These are phyloP conservation scores for Mizuhopecten yessoensis DNA, from an alignment of 1,140 invertebrate species.

Conservation along the genomic window DNA sequence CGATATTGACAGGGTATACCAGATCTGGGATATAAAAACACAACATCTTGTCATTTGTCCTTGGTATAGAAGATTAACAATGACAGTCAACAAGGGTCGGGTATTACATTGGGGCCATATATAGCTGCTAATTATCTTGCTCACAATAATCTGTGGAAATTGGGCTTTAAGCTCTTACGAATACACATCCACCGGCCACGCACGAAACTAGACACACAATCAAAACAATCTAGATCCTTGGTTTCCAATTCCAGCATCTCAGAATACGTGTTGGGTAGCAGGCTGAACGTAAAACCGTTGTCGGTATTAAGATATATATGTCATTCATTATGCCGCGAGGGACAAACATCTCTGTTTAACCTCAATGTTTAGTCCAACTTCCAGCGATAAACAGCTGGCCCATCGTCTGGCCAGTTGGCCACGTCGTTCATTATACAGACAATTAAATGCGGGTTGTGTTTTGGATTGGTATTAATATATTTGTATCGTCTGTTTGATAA, in stretches of 20 bases:
- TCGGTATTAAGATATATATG: too few species aligned
- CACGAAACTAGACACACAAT: background rate
- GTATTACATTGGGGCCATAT: background rate
- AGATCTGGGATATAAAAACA: background rate
- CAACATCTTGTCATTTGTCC: background rate
- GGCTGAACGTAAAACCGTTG: background rate
- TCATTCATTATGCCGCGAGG: too few species aligned
- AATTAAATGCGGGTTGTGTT: too few species aligned
- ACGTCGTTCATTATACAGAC: too few species aligned
- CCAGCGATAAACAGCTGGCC: too few species aligned
- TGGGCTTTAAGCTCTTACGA: slow-evolving; percentile 13
- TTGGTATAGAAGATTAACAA: background rate
- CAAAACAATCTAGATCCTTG: background rate
- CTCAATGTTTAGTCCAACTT: too few species aligned
- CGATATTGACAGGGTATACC: background rate
- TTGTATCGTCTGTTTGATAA: too few species aligned
- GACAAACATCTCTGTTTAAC: too few species aligned
- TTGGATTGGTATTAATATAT: too few species aligned
- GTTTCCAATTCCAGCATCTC: background rate
- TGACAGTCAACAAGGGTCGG: background rate
- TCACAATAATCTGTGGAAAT: slow-evolving; percentile 22
- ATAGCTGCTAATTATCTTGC: background rate
- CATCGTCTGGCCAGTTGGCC: too few species aligned
- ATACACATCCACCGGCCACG: background rate
- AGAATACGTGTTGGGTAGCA: background rate